Base-by-base conservation (phyloP, 1,140 invertebrate species). In the Parapsyche elsis region DNA sequence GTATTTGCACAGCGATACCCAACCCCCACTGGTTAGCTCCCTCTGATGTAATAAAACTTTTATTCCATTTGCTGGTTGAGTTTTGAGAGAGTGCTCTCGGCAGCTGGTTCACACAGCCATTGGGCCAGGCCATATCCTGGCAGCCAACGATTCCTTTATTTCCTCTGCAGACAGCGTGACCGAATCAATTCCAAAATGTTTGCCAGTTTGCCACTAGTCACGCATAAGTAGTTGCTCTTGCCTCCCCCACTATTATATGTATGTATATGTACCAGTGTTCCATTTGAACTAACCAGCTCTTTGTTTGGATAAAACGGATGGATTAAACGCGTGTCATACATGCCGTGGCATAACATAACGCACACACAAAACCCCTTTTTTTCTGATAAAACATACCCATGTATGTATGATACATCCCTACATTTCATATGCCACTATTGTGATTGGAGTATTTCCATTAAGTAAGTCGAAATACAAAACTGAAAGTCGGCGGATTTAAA, bases 141-240 rank as follows among this genome's bases (percentile, higher is more conserved):
- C 16, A 2, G 12, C 5, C 10, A 16, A 67, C 61, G 1, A 5
- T 46, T 73, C 71, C 38, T 73, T 46, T 46, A 73, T 73, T 73
- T 73, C 24, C 71, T 45, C 71, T 73, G 38, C 71, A 73, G 71
- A 73, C 71, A 73, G 71, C 71, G 71, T 73, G 71, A 73, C 71
- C 38, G 71, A 73, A 73, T 73, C 71, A 73, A 73, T 73, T 73
- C 38, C 16, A 10, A 49, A 38, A 30, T 67, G 64, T 61, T 61
- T 59, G 53, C 24, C 19, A 12, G 45, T 10, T 16, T 49, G 38
- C 16, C 19, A 12, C 21, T 67, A 46, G 71, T 73, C 71, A 73
- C 71, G 71, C 30, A 21, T 73, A 73, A 73, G 71, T n/a, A 19
- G 71, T 45, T 19, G 10, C 61, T 26, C 61, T 21, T 16, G 1